Conservation (phyloP, 2,113 vertebrate species). For the Cottus gobio region DNA sequence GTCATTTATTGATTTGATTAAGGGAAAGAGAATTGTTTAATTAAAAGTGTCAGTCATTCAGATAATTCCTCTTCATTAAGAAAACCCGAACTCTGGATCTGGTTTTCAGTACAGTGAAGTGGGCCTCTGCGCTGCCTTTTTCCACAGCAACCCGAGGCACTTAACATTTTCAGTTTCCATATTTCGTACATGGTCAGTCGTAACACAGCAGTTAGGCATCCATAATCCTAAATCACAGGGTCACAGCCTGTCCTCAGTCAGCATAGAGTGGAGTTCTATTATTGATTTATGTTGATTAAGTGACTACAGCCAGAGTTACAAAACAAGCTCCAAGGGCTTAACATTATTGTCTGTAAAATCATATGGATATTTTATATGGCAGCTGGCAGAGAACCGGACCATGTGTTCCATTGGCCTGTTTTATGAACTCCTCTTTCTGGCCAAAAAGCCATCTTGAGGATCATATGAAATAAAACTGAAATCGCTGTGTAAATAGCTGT, state of each 20-base stretch:
- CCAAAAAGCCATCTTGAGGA: slow-evolving; percentile 33
- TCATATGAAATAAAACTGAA: slow-evolving; percentile 30
- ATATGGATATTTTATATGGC: slow-evolving; percentile 17
- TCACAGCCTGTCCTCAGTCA: not conserved
- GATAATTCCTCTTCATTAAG: slow-evolving; percentile 66
- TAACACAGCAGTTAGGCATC: not conserved
- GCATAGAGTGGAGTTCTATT: not conserved
- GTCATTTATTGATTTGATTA: slow-evolving; percentile 77
- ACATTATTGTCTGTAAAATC: slow-evolving; percentile 25
- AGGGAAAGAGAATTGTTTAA: slow-evolving; percentile 74
- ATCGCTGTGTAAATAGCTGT: slow-evolving; percentile 36
- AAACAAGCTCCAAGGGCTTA: slow-evolving; percentile 15
- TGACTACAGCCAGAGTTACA: not conserved
- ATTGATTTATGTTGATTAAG: slow-evolving; percentile 26
- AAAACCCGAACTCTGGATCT: slow-evolving; percentile 14
- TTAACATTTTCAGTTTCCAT: not conserved
- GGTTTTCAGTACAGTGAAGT: slow-evolving; percentile 2
- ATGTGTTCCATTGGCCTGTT: slow-evolving; percentile 8
- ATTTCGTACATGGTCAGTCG: not conserved
- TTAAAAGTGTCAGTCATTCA: slow-evolving; percentile 71
- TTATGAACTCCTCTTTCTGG: slow-evolving; percentile 11
- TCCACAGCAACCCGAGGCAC: slow-evolving; percentile 7
- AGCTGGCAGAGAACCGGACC: slow-evolving; percentile 24
- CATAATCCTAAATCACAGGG: not conserved
- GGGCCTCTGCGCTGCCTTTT: not conserved